phyloP scores from a whole-genome alignment of 2,113 vertebrate genomes.

The Motacilla alba region DNA sequence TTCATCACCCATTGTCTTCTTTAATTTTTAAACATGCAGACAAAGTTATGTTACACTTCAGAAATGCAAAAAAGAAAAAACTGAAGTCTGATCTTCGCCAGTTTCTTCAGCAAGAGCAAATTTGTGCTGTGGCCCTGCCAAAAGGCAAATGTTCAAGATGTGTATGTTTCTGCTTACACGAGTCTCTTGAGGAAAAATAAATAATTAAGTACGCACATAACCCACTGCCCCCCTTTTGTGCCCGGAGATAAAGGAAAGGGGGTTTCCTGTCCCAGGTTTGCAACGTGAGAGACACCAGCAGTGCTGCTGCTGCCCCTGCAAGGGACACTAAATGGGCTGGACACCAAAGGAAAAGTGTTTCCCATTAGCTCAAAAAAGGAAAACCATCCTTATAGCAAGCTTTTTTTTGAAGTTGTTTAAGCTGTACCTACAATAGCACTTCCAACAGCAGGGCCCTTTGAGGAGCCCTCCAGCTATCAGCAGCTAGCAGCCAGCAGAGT shows the following conservation, averaged over 20 bases:
- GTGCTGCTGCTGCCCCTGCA: background rate
- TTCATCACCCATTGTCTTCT: background rate
- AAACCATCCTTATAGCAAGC: background rate
- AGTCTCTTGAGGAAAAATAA: background rate
- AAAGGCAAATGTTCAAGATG: background rate
- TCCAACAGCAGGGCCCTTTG: background rate
- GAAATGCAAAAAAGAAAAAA: background rate
- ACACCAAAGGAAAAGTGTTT: background rate
- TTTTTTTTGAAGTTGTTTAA: background rate
- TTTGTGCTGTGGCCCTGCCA: background rate
- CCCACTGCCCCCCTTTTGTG: rapidly evolving
- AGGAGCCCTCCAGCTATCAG: background rate
- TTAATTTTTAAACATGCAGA: background rate
- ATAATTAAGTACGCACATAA: background rate
- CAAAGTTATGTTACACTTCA: background rate
- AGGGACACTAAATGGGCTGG: background rate
- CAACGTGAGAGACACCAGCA: background rate
- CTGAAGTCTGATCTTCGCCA: background rate
- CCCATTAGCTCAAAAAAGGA: background rate
- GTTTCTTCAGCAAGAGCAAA: background rate
- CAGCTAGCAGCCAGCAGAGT: background rate
- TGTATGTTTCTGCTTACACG: background rate
- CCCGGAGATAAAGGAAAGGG: background rate
- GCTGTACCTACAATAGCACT: background rate
- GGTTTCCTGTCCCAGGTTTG: background rate